Base-by-base conservation (phyloP, 2,888 invertebrate species). In the Microctonus brassicae region DNA sequence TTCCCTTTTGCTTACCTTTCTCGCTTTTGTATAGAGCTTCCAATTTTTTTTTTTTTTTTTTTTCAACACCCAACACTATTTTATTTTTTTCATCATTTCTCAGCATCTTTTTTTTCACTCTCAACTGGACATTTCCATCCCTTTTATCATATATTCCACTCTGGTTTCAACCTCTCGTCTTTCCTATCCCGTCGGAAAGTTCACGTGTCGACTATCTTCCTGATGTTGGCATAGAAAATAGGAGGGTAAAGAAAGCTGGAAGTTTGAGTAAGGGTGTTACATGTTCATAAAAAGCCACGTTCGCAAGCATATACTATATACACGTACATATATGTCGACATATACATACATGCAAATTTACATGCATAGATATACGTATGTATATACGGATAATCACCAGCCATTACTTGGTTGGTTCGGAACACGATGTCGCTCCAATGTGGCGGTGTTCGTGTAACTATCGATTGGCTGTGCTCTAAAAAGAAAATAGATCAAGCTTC, bases 401-500 rank as follows among this genome's bases (percentile, higher is more conserved):
- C 20, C 67, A 62, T 58, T 69, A 61, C 71, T 53, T 47, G 36
- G 47, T 39, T 68, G 26, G 57, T 72, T 61, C 62, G 39, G 52
- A 67, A 42, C 67, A 63, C 67, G 67, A 47, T 17, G 17, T 47
- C 17, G 47, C 47, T 1, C 47, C 17, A 29, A 53, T 64, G 71
- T 69, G 26, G 13, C 10, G 3, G 13, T 24, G 55, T 75, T 72
- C 64, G 69, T 72, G 62, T 72, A 65, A 69, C 72, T 78, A 79
- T 79, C 76, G 77, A 79, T 78, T 78, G 74, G 72, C 72, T 72
- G 60, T 69, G 75, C 71, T 76, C 73, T 75, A 76, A 75, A 78
- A 79, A 76, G 77, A 79, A 78, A 77, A 80, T 79, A 77, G 78
- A 80, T 80, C 78, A 77, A 74, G 76, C 76, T 73, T 74, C n/a